Percentiles rank a stretch among this genome's conserved stretches.
These are phyloP conservation scores for Hoplodrina blanda DNA, from an alignment of 2,888 invertebrate genomes.

Conservation along the genomic window DNA sequence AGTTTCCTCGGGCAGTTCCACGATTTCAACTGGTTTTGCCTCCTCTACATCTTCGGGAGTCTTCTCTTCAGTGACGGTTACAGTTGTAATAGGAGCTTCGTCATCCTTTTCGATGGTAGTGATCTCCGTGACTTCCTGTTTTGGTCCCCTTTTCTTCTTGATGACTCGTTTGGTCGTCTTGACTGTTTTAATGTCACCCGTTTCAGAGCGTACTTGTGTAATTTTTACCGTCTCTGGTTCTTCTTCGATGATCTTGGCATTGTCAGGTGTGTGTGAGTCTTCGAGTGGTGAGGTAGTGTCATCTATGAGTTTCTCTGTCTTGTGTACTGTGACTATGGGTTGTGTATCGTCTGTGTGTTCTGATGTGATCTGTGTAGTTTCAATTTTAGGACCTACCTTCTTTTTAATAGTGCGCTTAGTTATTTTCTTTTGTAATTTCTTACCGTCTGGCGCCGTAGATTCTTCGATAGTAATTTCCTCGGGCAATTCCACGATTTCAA, in stretches of 20 bases:
- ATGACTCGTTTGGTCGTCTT: conserved; percentile 31
- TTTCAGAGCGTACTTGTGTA: conserved; percentile 18
- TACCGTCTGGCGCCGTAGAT: conserved; percentile 26
- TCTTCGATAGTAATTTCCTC: conserved; percentile 64
- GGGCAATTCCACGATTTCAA: conserved; percentile 69
- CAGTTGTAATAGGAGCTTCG: conserved; percentile 23
- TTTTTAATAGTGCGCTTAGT: conserved; percentile 57
- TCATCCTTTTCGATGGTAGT: conserved; percentile 34
- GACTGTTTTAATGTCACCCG: conserved; percentile 9
- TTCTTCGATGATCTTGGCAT: conserved; percentile 11
- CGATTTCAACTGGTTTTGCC: background rate
- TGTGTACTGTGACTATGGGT: conserved; percentile 30
- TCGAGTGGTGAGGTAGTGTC: conserved; percentile 16
- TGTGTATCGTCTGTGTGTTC: conserved; percentile 37
- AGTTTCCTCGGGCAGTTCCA: conserved; percentile 74
- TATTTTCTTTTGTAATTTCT: conserved; percentile 44
- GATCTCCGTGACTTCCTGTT: conserved; percentile 32
- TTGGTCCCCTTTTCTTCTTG: conserved; percentile 30
- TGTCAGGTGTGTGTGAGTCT: conserved; percentile 5
- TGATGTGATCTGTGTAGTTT: conserved; percentile 49
- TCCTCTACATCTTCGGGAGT: too few relatives aligned
- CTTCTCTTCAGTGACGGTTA: conserved; percentile 11
- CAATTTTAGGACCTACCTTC: conserved; percentile 61
- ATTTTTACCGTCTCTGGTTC: conserved; percentile 19
- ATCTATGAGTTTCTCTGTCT: conserved; percentile 21